phyloP scores from a whole-genome alignment of 2,797 vertebrate species.

The Cryptoprocta ferox region DNA sequence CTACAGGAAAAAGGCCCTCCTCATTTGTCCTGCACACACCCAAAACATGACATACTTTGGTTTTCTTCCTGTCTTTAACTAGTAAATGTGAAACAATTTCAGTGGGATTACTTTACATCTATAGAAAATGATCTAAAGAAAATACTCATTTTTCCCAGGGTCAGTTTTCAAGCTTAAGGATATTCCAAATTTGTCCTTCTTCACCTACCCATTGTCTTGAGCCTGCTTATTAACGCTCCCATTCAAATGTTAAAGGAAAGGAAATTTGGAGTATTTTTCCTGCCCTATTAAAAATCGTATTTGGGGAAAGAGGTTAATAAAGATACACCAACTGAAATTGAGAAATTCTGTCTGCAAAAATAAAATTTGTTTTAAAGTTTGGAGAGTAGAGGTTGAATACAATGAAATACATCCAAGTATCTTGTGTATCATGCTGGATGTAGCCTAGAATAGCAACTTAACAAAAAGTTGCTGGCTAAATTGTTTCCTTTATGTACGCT shows the following conservation, averaged over 20 bases:
- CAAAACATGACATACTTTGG: not conserved
- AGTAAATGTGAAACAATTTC: not conserved
- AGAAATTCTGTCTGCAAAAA: constrained; percentile 7
- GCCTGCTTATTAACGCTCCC: not conserved
- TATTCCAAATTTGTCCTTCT: not conserved
- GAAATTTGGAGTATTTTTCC: not conserved
- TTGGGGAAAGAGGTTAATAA: constrained; percentile 18
- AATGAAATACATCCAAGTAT: not conserved
- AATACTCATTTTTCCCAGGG: not conserved
- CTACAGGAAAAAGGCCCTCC: not conserved
- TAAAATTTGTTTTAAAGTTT: not conserved
- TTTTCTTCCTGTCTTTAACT: not conserved
- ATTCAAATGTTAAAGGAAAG: not conserved
- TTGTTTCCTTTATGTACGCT: not conserved
- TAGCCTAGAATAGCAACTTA: not conserved
- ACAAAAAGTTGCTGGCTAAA: not conserved
- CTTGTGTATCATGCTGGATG: not conserved
- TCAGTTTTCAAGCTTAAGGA: not conserved
- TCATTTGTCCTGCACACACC: not conserved
- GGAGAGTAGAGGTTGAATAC: not conserved
- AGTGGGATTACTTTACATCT: not conserved
- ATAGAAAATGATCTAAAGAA: constrained; percentile 40
- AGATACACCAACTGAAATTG: not conserved
- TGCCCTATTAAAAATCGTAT: constrained; percentile 4
- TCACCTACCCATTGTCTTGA: not conserved